These are phyloP conservation scores for Coecobrya sp. DNA, from an alignment of 2,888 invertebrate species.

Conservation along the genomic window DNA sequence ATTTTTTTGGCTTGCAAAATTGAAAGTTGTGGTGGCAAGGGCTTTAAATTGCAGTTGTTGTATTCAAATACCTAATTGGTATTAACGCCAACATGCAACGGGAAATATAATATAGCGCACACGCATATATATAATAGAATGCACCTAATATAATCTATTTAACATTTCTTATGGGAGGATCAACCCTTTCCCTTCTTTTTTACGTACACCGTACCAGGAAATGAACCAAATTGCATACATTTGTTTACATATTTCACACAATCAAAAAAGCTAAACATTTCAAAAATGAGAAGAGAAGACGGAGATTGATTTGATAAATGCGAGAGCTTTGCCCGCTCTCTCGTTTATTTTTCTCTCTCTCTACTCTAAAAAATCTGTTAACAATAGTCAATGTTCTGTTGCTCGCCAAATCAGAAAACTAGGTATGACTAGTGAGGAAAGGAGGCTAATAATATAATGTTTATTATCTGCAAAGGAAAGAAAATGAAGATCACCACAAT, in stretches of 20 bases:
- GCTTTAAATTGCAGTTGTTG: neutral
- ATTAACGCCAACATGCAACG: constrained; percentile 16
- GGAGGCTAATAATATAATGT: neutral
- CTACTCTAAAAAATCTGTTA: constrained; percentile 41
- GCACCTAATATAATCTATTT: neutral
- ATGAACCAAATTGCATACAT: constrained; percentile 45
- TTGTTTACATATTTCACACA: constrained; percentile 63
- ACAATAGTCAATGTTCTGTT: constrained; percentile 42
- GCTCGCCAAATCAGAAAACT: neutral
- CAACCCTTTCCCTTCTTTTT: neutral
- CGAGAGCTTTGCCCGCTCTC: constrained; percentile 30
- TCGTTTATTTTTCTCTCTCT: constrained; percentile 44
- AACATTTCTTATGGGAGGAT: neutral
- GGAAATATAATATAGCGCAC: neutral
- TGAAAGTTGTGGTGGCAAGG: neutral
- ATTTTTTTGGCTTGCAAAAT: neutral
- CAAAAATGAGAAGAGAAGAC: constrained; percentile 24
- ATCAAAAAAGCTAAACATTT: constrained; percentile 55
- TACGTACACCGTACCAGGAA: constrained; percentile 41
- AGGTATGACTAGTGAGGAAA: neutral
- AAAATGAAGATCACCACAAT: neutral
- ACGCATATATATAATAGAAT: neutral
- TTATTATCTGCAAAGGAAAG: neutral
- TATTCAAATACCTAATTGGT: neutral
- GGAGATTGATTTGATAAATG: constrained; percentile 57